Percentiles rank a stretch among this genome's conserved stretches.
Conservation (phyloP, 2,113 vertebrate species). For the Mesitornis unicolor region DNA sequence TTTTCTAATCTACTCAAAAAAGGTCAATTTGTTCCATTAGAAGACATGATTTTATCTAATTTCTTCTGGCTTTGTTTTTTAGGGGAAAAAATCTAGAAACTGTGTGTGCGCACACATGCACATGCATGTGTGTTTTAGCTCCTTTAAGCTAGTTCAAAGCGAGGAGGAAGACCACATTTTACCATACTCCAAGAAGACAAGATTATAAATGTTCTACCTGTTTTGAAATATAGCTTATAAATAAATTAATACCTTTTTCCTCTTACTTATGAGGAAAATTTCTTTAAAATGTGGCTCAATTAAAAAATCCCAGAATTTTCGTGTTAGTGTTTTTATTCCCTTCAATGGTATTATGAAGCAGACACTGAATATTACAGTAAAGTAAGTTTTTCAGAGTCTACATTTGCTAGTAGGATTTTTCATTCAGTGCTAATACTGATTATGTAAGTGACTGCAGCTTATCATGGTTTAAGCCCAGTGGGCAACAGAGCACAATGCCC, state of each 20-base stretch:
- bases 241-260: neutral
- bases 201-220: neutral
- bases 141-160: neutral
- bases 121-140: neutral
- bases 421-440: neutral
- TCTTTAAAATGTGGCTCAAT: neutral
- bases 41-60: neutral
- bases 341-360: neutral
- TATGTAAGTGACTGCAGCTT: too few species aligned
- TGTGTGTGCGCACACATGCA: neutral
- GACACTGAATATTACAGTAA: neutral
- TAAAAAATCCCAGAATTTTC: neutral
- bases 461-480: too few species aligned
- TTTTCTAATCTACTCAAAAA: neutral
- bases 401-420: neutral
- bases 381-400: neutral
- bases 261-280: neutral
- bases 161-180: neutral
- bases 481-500: too few species aligned
- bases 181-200: neutral
- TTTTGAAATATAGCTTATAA: neutral
- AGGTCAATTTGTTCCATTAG: neutral
- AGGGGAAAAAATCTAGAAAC: neutral
- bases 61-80: neutral
- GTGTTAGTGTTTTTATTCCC: neutral